These are phyloP conservation scores for Crotalus helleri DNA, from an alignment of 2,113 vertebrate species.

Conservation along the genomic window DNA sequence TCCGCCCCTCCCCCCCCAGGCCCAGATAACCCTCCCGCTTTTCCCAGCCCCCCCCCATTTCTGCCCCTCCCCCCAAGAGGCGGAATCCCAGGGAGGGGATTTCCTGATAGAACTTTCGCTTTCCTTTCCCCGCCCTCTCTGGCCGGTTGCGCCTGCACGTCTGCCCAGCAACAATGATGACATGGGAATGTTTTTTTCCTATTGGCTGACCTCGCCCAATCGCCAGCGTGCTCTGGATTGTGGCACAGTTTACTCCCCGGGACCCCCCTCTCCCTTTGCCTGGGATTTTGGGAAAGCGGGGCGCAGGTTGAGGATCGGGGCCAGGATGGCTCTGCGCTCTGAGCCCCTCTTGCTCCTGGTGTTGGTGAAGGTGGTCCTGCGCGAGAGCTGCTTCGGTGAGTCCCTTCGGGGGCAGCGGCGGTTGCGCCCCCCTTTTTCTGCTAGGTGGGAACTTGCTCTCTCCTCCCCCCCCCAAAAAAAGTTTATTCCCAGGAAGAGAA, in stretches of 20 bases:
- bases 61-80: neutral
- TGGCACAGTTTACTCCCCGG: rapidly evolving
- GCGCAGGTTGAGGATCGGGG: neutral
- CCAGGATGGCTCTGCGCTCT: neutral
- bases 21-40: too few species aligned
- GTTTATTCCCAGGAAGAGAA: too few species aligned
- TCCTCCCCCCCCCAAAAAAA: too few species aligned
- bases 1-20: too few species aligned
- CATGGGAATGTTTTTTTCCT: neutral
- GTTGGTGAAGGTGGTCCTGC: rapidly evolving
- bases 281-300: neutral
- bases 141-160: too few species aligned
- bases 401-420: too few species aligned
- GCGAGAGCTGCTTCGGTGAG: too few species aligned
- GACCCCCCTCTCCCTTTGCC: rapidly evolving
- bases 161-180: neutral
- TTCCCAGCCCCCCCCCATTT: neutral
- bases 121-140: neutral
- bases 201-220: neutral
- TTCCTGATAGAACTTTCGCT: neutral
- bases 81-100: too few species aligned
- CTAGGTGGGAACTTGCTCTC: neutral
- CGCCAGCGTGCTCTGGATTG: neutral
- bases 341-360: too few species aligned
- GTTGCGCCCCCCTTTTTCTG: neutral